These are phyloP conservation scores for Platalea minor DNA, from an alignment of 2,797 vertebrate species.

Conservation along the genomic window DNA sequence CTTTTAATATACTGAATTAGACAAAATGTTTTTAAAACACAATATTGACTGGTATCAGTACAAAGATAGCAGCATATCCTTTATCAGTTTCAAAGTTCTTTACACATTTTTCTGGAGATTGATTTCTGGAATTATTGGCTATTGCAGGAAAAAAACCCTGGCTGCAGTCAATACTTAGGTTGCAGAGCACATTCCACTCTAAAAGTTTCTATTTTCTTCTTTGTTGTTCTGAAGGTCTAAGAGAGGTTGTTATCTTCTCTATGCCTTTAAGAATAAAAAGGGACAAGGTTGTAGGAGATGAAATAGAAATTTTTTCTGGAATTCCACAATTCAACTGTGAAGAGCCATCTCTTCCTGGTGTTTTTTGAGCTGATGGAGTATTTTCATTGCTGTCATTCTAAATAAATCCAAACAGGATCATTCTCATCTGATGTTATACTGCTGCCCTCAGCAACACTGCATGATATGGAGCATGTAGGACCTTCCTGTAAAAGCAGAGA, in stretches of 20 bases:
- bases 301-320: neutral
- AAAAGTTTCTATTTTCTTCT: neutral
- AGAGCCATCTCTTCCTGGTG: neutral
- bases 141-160: neutral
- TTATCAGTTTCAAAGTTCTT: neutral
- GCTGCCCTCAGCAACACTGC: neutral
- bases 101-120: neutral
- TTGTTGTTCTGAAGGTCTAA: neutral
- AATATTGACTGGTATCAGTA: neutral
- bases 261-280: neutral
- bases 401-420: neutral
- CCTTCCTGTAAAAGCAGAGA: neutral
- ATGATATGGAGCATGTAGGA: neutral
- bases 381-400: neutral
- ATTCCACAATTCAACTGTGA: neutral
- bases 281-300: neutral
- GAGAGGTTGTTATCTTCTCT: neutral
- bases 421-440: neutral
- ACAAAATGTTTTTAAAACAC: neutral
- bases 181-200: neutral
- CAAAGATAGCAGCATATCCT: neutral
- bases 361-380: neutral
- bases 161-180: neutral
- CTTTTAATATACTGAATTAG: neutral
- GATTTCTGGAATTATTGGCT: neutral